Evolutionary conservation across 2,797 vertebrate genomes (phyloP).

Genomic region (Scarus forsteni): DNA sequence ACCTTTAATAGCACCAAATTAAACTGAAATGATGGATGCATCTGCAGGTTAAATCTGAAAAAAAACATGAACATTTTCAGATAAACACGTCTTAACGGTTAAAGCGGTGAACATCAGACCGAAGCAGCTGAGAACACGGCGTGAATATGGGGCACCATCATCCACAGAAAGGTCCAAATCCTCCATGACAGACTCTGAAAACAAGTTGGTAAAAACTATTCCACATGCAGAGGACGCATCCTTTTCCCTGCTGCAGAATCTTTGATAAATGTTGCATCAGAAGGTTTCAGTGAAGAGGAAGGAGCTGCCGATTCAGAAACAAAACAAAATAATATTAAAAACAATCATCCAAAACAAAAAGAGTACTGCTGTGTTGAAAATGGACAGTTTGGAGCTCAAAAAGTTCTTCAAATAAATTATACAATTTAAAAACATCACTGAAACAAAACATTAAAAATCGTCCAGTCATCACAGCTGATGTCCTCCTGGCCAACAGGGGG

Average conservation of each 20-base stretch:
- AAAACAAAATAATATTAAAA: too few relatives aligned
- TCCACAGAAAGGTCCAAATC: not conserved
- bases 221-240: not conserved
- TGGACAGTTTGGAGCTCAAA: too few relatives aligned
- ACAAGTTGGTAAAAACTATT: too few relatives aligned
- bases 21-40: conserved; percentile 26
- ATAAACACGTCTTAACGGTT: conserved; percentile 46
- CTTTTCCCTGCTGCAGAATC: not conserved
- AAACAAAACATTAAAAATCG: too few relatives aligned
- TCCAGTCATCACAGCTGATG: too few relatives aligned
- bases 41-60: conserved; percentile 32
- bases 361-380: too few relatives aligned
- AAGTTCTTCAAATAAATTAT: too few relatives aligned
- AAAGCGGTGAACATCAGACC: conserved; percentile 50
- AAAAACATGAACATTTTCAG: conserved; percentile 27
- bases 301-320: not conserved
- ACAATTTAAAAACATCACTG: too few relatives aligned
- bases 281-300: not conserved
- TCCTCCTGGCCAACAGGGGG: too few relatives aligned
- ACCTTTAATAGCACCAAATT: conserved; percentile 66
- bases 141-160: conserved; percentile 29
- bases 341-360: too few relatives aligned
- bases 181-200: too few relatives aligned
- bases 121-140: conserved; percentile 26
- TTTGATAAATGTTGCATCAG: not conserved